These are phyloP conservation scores for Monopterus albus DNA, from an alignment of 2,113 vertebrate genomes.

Conservation along the genomic window DNA sequence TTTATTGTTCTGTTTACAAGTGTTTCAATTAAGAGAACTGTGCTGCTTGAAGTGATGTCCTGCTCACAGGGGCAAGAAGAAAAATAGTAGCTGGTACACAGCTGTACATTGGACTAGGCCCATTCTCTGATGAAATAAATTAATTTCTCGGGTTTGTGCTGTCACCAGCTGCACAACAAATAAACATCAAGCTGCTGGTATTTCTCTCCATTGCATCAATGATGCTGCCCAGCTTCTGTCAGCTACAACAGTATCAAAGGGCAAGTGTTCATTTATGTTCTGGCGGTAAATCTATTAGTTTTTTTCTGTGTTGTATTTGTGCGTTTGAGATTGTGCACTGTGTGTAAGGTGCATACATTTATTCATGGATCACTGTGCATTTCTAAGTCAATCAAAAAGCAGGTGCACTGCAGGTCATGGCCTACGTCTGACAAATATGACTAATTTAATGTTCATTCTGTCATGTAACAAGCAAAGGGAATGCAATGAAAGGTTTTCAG, in stretches of 20 bases:
- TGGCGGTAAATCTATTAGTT: conserved; percentile 59
- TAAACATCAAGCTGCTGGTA: conserved; percentile 61
- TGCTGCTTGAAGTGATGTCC: conserved; percentile 51
- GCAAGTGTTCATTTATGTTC: conserved; percentile 68
- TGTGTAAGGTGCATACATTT: conserved; percentile 18
- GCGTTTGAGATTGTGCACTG: neutral
- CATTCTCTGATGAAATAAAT: conserved; percentile 57
- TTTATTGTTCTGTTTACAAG: conserved; percentile 62
- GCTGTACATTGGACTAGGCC: conserved; percentile 41
- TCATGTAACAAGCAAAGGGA: conserved; percentile 34
- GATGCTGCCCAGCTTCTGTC: conserved; percentile 59
- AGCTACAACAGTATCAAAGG: conserved; percentile 71
- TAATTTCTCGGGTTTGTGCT: conserved; percentile 55
- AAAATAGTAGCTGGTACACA: conserved; percentile 54
- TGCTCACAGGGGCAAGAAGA: conserved; percentile 38
- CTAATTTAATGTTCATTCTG: conserved; percentile 45
- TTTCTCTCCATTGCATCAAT: conserved; percentile 76
- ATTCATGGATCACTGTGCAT: conserved; percentile 53
- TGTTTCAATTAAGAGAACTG: conserved; percentile 74
- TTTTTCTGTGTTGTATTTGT: conserved; percentile 25
- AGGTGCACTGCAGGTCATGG: conserved; percentile 34
- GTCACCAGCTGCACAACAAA: conserved; percentile 66
- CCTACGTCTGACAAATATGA: conserved; percentile 38
- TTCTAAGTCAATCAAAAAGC: conserved; percentile 50
- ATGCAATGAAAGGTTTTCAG: conserved; percentile 33